phyloP scores from a whole-genome alignment of 2,797 vertebrate species.

The Sebastes goodei region DNA sequence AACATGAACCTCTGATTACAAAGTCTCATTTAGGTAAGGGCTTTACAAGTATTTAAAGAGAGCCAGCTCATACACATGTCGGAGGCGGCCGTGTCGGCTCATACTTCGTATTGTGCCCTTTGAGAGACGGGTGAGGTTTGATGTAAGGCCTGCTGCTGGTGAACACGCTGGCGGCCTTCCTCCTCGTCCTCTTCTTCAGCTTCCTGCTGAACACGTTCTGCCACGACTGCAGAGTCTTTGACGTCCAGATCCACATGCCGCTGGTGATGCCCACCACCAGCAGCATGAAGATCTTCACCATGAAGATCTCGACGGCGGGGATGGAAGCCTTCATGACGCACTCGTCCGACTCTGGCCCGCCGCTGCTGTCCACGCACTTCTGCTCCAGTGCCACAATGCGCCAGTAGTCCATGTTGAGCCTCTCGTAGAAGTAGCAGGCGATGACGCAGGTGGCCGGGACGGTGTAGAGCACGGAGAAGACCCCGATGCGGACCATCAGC shows the following conservation, averaged over 20 bases:
- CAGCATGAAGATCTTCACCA: constrained; percentile 98
- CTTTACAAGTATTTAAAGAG: constrained; percentile 55
- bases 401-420: constrained; percentile 97
- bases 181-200: constrained; percentile 88
- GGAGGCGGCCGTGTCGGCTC: constrained; percentile 88
- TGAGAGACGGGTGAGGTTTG: constrained; percentile 91
- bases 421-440: constrained; percentile 96
- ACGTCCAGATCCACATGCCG: constrained; percentile 99
- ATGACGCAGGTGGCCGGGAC: constrained; percentile 98
- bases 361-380: constrained; percentile 80
- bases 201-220: constrained; percentile 93
- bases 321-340: constrained; percentile 92
- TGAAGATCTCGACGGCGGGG: constrained; percentile 95
- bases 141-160: constrained; percentile 90
- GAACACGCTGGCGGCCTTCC: constrained; percentile 92
- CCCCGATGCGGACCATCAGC: constrained; percentile 96
- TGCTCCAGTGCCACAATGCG: constrained; percentile 85
- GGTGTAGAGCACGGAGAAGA: constrained; percentile 95
- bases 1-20: constrained; percentile 68
- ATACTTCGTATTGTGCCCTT: constrained; percentile 89
- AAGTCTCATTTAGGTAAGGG: constrained; percentile 64
- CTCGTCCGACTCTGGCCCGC: constrained; percentile 82
- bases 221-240: constrained; percentile 98
- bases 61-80: constrained; percentile 88
- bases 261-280: constrained; percentile 97